phyloP scores from a whole-genome alignment of 2,113 vertebrate genomes.

The Hiodon alosoides region DNA sequence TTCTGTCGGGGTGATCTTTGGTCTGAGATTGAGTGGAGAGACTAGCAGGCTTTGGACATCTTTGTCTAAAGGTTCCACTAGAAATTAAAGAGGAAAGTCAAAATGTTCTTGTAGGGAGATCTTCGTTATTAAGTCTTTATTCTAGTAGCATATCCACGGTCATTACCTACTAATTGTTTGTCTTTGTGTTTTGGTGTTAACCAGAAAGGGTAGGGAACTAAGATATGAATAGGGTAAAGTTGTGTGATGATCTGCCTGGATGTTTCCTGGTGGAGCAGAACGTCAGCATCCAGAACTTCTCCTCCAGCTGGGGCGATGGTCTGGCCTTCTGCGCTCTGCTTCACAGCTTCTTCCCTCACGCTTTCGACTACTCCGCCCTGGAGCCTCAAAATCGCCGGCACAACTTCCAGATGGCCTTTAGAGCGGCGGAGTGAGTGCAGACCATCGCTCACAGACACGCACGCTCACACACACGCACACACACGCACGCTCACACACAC shows the following conservation, averaged over 20 bases:
- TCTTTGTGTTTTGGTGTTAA: not conserved
- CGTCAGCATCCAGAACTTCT: conserved; percentile 93
- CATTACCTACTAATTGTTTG: not conserved
- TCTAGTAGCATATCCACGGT: not conserved
- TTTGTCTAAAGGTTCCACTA: too few relatives aligned
- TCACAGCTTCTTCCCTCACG: conserved; percentile 92
- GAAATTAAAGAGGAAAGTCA: too few relatives aligned
- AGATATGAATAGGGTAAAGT: too few relatives aligned
- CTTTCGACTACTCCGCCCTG: conserved; percentile 88
- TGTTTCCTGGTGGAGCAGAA: conserved; percentile 58
- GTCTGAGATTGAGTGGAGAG: too few relatives aligned
- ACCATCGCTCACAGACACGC: not conserved
- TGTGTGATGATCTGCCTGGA: too few relatives aligned
- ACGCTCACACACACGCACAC: not conserved
- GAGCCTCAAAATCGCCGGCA: conserved; percentile 81
- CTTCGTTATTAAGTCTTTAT: too few relatives aligned
- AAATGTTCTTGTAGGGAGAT: too few relatives aligned
- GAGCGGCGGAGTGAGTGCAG: conserved; percentile 81
- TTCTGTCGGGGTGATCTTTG: too few relatives aligned
- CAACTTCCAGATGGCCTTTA: conserved; percentile 94
- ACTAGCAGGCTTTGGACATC: too few relatives aligned
- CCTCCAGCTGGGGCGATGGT: conserved; percentile 95
- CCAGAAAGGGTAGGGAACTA: too few relatives aligned
- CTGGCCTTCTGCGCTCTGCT: conserved; percentile 96
- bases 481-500: not conserved